phyloP scores from a whole-genome alignment of 2,888 invertebrate species.

The Eilema sororculum region DNA sequence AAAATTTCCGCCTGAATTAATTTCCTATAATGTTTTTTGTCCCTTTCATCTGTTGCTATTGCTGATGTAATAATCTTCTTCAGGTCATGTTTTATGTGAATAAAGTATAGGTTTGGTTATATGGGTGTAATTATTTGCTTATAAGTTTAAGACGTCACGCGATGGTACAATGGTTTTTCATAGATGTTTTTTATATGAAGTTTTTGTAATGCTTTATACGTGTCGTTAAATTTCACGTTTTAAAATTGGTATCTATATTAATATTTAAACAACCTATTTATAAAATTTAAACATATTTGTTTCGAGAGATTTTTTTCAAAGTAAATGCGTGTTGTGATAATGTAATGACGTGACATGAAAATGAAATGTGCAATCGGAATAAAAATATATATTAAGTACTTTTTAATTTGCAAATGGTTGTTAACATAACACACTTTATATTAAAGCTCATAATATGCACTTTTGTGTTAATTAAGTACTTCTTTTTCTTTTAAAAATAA shows the following conservation, averaged over 20 bases:
- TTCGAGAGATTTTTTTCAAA: not conserved
- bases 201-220: constrained; percentile 18
- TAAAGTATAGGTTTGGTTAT: constrained; percentile 36
- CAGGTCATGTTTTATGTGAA: constrained; percentile 42
- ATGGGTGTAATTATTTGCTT: constrained; percentile 57
- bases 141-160: constrained; percentile 56
- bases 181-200: not conserved
- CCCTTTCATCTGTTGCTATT: constrained; percentile 46
- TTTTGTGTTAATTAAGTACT: no score
- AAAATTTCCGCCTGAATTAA: constrained; percentile 78
- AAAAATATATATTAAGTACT: no score
- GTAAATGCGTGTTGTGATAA: not conserved
- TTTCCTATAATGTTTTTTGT: constrained; percentile 59
- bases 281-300: not conserved
- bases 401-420: no score
- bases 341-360: no score
- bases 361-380: no score
- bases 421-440: no score
- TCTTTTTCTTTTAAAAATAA: no score
- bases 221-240: constrained; percentile 12
- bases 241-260: not conserved
- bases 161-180: constrained; percentile 44
- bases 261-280: not conserved
- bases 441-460: no score
- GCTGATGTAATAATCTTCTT: constrained; percentile 54